phyloP scores from a whole-genome alignment of 2,888 invertebrate species.

The Adineta ricciae region DNA sequence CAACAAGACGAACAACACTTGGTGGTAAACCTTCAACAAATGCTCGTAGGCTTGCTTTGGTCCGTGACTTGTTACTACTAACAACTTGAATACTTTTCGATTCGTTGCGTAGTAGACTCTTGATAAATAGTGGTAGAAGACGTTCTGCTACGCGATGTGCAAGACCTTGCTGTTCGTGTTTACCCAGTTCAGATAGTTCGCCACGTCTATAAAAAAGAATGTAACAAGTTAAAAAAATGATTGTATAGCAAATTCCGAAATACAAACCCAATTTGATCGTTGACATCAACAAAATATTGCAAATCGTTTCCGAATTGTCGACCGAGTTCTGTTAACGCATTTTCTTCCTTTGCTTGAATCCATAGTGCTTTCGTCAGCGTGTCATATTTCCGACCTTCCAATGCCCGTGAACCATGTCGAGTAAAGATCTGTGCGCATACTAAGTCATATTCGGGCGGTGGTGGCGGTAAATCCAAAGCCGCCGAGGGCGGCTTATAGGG shows the following conservation, averaged over 20 bases:
- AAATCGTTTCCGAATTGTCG: background rate
- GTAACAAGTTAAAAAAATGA: background rate
- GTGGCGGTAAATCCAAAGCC: background rate
- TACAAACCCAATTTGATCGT: background rate
- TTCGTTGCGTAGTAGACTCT: background rate
- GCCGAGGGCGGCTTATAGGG: background rate
- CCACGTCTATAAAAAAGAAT: background rate
- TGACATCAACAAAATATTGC: background rate
- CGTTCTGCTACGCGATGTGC: background rate
- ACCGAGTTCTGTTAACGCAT: background rate
- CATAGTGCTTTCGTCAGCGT: background rate
- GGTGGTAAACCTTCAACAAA: background rate
- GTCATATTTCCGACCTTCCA: background rate
- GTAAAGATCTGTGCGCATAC: background rate
- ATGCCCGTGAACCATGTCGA: background rate
- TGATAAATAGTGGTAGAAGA: background rate
- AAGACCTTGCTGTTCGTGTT: background rate
- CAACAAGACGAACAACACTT: background rate
- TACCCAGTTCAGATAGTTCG: background rate
- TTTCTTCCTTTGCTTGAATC: background rate
- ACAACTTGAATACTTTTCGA: background rate
- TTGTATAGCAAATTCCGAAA: background rate
- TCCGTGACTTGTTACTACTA: background rate
- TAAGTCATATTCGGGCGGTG: background rate
- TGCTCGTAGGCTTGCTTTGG: background rate